Conservation (phyloP, 1,140 invertebrate genomes). For the Cherax quadricarinatus region DNA sequence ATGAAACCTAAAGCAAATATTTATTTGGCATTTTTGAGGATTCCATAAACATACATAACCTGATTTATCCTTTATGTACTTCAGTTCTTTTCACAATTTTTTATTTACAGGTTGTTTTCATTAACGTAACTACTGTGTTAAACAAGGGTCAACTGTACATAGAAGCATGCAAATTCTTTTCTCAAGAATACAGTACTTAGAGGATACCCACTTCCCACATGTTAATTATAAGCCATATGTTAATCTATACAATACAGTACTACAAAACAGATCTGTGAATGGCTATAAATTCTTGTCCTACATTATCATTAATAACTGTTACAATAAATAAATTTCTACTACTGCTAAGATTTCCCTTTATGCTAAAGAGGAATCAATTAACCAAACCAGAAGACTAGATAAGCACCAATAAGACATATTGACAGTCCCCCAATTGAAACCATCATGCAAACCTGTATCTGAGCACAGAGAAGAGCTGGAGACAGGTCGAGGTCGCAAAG, state of each 20-base stretch:
- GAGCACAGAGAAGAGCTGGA: slow-evolving; percentile 65
- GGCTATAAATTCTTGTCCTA: background rate
- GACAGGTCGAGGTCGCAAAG: slow-evolving; percentile 35
- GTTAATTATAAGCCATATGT: background rate
- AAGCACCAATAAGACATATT: slow-evolving; percentile 35
- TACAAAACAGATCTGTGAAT: background rate
- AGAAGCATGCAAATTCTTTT: background rate
- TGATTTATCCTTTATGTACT: too few relatives aligned
- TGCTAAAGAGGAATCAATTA: background rate
- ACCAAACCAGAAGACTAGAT: slow-evolving; percentile 18
- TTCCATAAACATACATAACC: too few relatives aligned
- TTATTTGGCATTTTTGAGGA: too few relatives aligned
- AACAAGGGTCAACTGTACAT: background rate
- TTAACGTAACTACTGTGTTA: too few relatives aligned
- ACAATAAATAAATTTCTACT: background rate
- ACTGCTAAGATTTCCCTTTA: background rate
- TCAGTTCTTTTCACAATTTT: too few relatives aligned
- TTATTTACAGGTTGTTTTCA: too few relatives aligned
- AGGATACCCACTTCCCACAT: background rate
- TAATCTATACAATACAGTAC: background rate
- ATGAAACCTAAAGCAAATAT: too few relatives aligned
- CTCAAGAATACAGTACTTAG: background rate
- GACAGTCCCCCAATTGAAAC: slow-evolving; percentile 26
- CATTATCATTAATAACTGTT: background rate
- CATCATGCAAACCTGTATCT: slow-evolving; percentile 71